Conservation (phyloP, 2,113 vertebrate genomes). For the Corythaeola cristata region DNA sequence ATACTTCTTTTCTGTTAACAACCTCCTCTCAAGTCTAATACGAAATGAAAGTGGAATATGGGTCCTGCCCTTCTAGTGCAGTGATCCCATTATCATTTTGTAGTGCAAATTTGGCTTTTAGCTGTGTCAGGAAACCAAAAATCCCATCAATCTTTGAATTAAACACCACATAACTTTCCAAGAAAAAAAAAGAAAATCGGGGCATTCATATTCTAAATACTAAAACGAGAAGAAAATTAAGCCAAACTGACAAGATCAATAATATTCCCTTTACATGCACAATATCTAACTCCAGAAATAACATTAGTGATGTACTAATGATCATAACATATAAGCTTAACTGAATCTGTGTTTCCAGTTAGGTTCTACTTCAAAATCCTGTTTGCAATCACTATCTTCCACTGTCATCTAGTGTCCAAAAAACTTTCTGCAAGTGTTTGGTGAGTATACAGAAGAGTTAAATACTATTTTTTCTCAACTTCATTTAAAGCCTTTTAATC, state of each 20-base stretch:
- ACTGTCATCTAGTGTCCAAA: constrained; percentile 44
- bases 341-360: background rate
- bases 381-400: background rate
- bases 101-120: background rate
- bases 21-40: background rate
- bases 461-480: background rate
- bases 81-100: background rate
- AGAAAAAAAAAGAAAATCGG: background rate
- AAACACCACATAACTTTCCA: background rate
- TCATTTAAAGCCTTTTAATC: background rate
- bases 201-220: background rate
- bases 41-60: background rate
- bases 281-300: background rate
- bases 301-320: background rate
- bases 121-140: background rate
- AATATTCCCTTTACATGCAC: background rate
- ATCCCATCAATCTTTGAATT: background rate
- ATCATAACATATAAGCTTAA: background rate
- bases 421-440: background rate
- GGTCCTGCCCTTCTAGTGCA: background rate
- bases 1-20: background rate
- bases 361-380: background rate
- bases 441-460: background rate
- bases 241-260: background rate
- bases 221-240: background rate